Base-by-base conservation (phyloP, 2,113 vertebrate species). In the Hippocampus guttulatus region DNA sequence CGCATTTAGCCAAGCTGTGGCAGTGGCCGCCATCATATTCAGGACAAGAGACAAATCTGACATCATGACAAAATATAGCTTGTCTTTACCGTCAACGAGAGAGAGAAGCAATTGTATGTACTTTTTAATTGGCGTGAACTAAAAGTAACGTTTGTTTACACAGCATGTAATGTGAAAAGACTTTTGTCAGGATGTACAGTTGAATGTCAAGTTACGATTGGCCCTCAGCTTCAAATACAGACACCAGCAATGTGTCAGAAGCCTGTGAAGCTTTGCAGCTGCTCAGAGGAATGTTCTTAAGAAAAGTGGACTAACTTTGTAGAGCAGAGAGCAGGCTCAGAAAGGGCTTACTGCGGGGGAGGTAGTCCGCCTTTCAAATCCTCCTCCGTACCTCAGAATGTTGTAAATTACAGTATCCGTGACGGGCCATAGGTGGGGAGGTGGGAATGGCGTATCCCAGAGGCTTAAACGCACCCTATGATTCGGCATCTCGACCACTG, bases 241-340 rank as follows among this genome's bases (percentile, higher is more conserved):
- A 77, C 14, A 69, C 69, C 83, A 81, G 71, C 23, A 20, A 84
- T 69, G 81, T 81, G 82, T 83, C 65, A 68, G 69, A 70, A 54
- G 74, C 61, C 45, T 2, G 33, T 65, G 77, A 78, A 78, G 60
- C 74, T 85, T 61, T 71, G 75, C 87, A 91, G 80, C 87, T 81
- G 75, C 51, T 64, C 15, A 61, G 27, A 80, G 75, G 81, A 86
- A 89, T 85, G 82, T 51, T 64, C 27, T 3, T 52, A 67, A 60
- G 61, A 74, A 78, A 76, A 60, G 21, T 55, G 68, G 30, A 21
- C 47, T 67, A 54, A 75, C 72, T 70, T 55, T 67, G 16, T 45
- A 76, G 14, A 67, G 71, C 43, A 41, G 51, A 74, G 70, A 78
- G n/a, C 66, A 43, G 40, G 33, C 64, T 12, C 45, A 20, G 54